phyloP scores from a whole-genome alignment of 2,797 vertebrate genomes.

The Labroides dimidiatus region DNA sequence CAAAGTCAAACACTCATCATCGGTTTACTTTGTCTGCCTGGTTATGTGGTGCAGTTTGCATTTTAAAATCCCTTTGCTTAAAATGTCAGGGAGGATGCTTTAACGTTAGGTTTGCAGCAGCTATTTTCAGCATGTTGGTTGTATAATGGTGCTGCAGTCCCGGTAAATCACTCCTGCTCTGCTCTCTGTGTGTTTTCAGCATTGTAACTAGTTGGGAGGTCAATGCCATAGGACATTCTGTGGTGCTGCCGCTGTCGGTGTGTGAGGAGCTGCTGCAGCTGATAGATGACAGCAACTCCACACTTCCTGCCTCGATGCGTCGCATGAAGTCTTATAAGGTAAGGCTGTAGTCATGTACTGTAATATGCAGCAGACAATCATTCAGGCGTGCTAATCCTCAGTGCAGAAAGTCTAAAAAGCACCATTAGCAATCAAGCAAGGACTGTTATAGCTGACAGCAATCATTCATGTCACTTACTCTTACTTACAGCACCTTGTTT shows the following conservation, averaged over 20 bases:
- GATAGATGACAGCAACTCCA: constrained; percentile 84
- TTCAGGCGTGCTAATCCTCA: not conserved
- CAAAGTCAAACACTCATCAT: constrained; percentile 9
- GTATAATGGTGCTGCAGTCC: constrained; percentile 40
- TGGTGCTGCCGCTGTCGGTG: constrained; percentile 88
- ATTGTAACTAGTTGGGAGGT: constrained; percentile 88
- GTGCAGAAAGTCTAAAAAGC: constrained; percentile 17
- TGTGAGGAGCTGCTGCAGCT: constrained; percentile 90
- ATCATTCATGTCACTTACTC: constrained; percentile 45
- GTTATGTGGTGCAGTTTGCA: constrained; percentile 46
- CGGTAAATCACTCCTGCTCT: constrained; percentile 51
- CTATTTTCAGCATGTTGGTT: constrained; percentile 38
- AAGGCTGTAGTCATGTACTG: constrained; percentile 49
- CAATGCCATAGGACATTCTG: constrained; percentile 89
- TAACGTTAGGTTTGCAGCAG: constrained; percentile 44
- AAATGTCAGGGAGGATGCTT: constrained; percentile 47
- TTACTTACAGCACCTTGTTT: constrained; percentile 45
- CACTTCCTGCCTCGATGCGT: constrained; percentile 88
- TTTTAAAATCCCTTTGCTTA: constrained; percentile 62
- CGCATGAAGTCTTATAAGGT: constrained; percentile 94
- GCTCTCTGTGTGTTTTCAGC: constrained; percentile 77
- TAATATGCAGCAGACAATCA: constrained; percentile 3
- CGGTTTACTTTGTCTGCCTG: constrained; percentile 28
- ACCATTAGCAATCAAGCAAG: constrained; percentile 23
- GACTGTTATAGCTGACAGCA: constrained; percentile 41